Percentiles rank a stretch among this genome's conserved stretches.
phyloP scores from a whole-genome alignment of 2,888 invertebrate species.

The Gastrophysa polygoni region DNA sequence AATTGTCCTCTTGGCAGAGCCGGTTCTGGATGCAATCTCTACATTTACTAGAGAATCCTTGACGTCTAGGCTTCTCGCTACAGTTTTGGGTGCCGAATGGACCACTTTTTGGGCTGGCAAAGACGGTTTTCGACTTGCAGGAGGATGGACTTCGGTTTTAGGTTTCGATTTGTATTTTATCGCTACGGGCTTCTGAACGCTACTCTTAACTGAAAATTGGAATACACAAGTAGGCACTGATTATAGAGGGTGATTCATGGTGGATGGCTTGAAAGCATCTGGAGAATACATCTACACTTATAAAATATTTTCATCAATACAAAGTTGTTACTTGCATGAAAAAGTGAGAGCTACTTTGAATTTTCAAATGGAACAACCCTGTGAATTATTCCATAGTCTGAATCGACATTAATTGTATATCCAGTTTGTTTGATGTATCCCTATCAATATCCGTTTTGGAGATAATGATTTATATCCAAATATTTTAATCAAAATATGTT shows the following conservation, averaged over 20 bases:
- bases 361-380: no score
- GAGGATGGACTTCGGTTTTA: slow-evolving; percentile 29
- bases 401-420: no score
- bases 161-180: slow-evolving; percentile 56
- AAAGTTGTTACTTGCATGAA: no score
- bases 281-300: no score
- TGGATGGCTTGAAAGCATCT: not conserved
- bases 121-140: slow-evolving; percentile 32
- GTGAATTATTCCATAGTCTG: no score
- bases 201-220: slow-evolving; percentile 53
- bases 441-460: no score
- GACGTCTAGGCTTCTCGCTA: slow-evolving; percentile 6
- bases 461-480: no score
- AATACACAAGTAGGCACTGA: not conserved
- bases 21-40: slow-evolving; percentile 18
- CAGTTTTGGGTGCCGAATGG: slow-evolving; percentile 29
- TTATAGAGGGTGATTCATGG: not conserved
- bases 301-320: no score
- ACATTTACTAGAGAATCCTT: slow-evolving; percentile 7
- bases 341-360: no score
- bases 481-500: no score
- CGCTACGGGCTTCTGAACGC: slow-evolving; percentile 62
- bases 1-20: slow-evolving; percentile 52
- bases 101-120: slow-evolving; percentile 37
- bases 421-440: no score